Conservation (phyloP, 2,797 vertebrate genomes). For the Odontamblyopus lacepedii region DNA sequence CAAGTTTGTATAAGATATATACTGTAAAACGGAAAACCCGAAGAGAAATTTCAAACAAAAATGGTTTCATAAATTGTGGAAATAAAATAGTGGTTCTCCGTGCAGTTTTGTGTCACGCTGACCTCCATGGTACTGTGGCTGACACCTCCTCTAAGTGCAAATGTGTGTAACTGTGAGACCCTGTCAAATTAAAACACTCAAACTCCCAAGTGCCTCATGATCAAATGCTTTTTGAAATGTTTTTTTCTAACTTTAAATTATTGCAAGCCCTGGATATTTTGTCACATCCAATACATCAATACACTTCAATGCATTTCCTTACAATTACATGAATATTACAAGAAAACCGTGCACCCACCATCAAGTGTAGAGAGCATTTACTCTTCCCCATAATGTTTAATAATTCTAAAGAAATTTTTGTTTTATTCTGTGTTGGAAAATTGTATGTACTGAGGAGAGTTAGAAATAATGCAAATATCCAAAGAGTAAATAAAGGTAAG, state of each 20-base stretch:
- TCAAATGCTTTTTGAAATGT: conserved; percentile 20
- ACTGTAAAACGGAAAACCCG: not conserved
- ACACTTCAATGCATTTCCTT: not conserved
- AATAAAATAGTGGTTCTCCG: not conserved
- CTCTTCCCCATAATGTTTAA: not conserved
- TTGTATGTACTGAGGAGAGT: not conserved
- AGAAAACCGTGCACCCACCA: no score
- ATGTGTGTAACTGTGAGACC: conserved; percentile 47
- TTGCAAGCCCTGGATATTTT: conserved; percentile 25
- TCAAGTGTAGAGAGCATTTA: no score
- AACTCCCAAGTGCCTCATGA: conserved; percentile 24
- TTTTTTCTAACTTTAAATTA: conserved; percentile 1
- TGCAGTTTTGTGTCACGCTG: conserved; percentile 10
- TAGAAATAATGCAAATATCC: no score
- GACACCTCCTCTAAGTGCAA: conserved; percentile 45
- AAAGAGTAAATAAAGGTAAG: no score
- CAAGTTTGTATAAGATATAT: not conserved
- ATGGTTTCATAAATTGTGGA: not conserved
- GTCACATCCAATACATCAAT: conserved; percentile 11
- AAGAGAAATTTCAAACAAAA: conserved; percentile 16
- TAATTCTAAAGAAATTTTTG: no score
- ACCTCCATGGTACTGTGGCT: conserved; percentile 16
- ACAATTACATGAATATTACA: no score
- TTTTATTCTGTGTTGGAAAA: not conserved
- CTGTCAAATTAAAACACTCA: conserved; percentile 27